Evolutionary conservation across 1,140 invertebrate species (phyloP), one percentile per base, ranked within the genome.

Genomic region (Pseudomyrmex gracilis): DNA sequence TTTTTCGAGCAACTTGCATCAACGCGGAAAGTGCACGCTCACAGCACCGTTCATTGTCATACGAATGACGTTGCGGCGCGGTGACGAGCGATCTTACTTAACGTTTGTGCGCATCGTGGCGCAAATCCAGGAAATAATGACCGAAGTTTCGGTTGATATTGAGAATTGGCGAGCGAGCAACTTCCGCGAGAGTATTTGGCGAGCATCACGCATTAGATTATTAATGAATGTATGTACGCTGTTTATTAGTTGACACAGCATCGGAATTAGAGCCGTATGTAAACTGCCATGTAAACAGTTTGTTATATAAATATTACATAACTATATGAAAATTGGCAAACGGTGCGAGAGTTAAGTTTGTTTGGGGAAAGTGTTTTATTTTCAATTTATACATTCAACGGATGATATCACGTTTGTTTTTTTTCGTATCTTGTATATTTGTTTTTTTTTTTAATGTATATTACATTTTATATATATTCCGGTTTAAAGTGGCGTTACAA

Each of bases 61-160:
- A 24, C 61, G 17, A 15, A 7, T 10, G 51, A 67, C 74, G 34
- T 68, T 22, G 34, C 34, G 63, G 63, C 74, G 8, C 24, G 17
- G 10, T 17, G 51, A 78, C 53, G 64, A 70, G 53, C 20, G 17
- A 55, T 17, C n/a, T 77, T 49, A 57, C 34, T 68, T 78, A 70
- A 78, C 47, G 64, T 70, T 58, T 47, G 64, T 70, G 7, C 4
- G 34, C 7, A 78, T 68, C 51, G 15, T 47, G 74, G 43, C 51
- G 15, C 34, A 70, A 70, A 68, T 78, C 15, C 12, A 4, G 15
- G 43, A 58, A 78, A 13, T 70, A 68, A 78, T 78, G 64, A 15
- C 53, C 43, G 5, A 78, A 78, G 34, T 70, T 78, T 68, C 9
- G 51, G 13, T 34, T 70, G 53, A 78, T 78, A 70, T 78, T 58